A percentile compares a stretch with the other conserved stretches of the same genome.
These are phyloP conservation scores for Pituophis catenifer DNA, from an alignment of 2,113 vertebrate species.

Conservation along the genomic window DNA sequence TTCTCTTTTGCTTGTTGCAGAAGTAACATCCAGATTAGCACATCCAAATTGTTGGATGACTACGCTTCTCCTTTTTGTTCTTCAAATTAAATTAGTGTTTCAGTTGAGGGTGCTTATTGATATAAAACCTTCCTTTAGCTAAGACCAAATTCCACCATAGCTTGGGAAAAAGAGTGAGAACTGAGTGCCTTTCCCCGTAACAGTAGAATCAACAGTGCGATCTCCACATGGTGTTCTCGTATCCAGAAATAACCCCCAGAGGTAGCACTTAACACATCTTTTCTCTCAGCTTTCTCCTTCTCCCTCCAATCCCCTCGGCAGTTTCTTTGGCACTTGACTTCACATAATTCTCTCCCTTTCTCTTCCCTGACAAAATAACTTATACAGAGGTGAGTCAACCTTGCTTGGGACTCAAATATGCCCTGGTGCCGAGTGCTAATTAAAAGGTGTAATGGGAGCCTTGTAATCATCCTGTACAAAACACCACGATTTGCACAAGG, in stretches of 20 bases:
- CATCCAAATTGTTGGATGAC: background rate
- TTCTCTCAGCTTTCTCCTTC: background rate
- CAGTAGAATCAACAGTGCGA: background rate
- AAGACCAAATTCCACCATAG: fast-evolving
- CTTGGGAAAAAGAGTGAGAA: background rate
- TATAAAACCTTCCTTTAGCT: background rate
- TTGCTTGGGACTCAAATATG: background rate
- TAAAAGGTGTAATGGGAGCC: slow-evolving; percentile 16
- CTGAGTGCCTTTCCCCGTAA: background rate
- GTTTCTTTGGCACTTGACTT: background rate
- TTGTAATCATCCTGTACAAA: slow-evolving; percentile 8
- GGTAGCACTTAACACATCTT: slow-evolving; percentile 35
- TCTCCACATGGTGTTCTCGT: slow-evolving; percentile 5
- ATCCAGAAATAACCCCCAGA: slow-evolving; percentile 25
- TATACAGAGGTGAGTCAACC: slow-evolving; percentile 36
- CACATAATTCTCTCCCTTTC: background rate
- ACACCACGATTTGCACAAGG: background rate
- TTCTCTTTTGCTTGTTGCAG: background rate
- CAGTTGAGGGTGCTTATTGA: background rate
- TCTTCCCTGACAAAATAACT: slow-evolving; percentile 1
- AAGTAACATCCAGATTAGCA: background rate
- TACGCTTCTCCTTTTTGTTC: background rate
- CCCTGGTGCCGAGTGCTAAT: background rate
- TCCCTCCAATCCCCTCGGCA: background rate
- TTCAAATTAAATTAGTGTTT: background rate